phyloP scores from a whole-genome alignment of 2,113 vertebrate species.

The Gavialis gangeticus region DNA sequence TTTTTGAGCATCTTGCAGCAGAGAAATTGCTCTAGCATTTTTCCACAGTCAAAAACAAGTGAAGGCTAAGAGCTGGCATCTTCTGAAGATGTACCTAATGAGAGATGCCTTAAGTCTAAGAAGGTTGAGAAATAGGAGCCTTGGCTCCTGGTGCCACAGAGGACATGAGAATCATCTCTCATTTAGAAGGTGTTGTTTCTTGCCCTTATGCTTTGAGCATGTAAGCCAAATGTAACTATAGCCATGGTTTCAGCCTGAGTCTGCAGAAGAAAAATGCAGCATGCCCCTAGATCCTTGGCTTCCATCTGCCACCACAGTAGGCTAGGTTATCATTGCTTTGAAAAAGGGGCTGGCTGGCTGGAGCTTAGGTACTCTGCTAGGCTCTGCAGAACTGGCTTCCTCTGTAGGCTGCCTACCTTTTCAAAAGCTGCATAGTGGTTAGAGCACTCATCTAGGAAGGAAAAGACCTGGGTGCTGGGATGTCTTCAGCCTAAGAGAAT shows the following conservation, averaged over 20 bases:
- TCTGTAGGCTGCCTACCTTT: not conserved
- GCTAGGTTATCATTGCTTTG: conserved; percentile 28
- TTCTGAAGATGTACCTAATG: too few relatives aligned
- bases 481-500: too few relatives aligned
- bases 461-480: too few relatives aligned
- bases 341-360: conserved; percentile 20
- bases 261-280: not conserved
- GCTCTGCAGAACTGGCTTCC: not conserved
- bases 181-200: not conserved
- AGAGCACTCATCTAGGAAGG: too few relatives aligned
- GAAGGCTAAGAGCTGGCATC: too few relatives aligned
- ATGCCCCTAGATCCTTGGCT: conserved; percentile 23
- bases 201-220: not conserved
- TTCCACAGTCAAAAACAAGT: too few relatives aligned
- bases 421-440: too few relatives aligned
- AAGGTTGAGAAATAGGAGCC: not conserved
- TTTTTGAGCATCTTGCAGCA: too few relatives aligned
- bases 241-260: not conserved
- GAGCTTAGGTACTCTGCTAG: conserved; percentile 2
- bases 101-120: too few relatives aligned
- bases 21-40: too few relatives aligned
- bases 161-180: not conserved
- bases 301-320: conserved; percentile 24
- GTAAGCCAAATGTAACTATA: not conserved
- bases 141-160: not conserved